Evolutionary conservation across 2,113 vertebrate genomes (phyloP), one percentile per base, ranked within the genome.

Genomic region (Ailurus styani): DNA sequence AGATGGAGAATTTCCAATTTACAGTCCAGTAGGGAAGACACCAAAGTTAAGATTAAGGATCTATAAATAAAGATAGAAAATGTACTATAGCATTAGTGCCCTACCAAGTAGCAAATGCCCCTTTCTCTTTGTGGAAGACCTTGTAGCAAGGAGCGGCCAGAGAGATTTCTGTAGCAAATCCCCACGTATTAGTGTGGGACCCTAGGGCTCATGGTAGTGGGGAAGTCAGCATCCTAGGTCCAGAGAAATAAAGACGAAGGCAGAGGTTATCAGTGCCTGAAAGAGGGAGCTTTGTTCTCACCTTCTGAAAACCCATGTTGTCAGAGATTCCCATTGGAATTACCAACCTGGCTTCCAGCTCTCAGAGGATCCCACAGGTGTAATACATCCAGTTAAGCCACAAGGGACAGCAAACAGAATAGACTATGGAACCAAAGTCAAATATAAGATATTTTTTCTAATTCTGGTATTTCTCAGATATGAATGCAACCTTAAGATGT

Each of bases 401-500:
- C 9, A 34, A 4, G 52, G 34, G 7, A n/a, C 25, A 83, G 18
- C 12, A 25, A 7, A 14, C 17, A 47, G 7, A 84, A 4, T 12
- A 27, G 47, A 54, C 27, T 3, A 18, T 55, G 3, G n/a, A 2
- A 82, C 6, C 8, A 8, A 55, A n/a, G 29, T 13, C 29, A 25
- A 52, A 18, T 27, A 21, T 34, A 70, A 42, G 8, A 11, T 54
- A 1, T 9, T 45, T 60, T 31, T 18, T 25, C 4, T 27, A 40
- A 57, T 70, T 47, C 25, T 50, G 12, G 50, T 11, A 9, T 47
- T 62, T 54, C 57, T 73, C 42, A 55, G 40, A 47, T 29, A 47
- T 47, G 23, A 11, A 6, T 6, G 1, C n/a, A 66, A 15, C 6
- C 40, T 3, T 17, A 7, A 47, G 0, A 7, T 1, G 0, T 10